Base-by-base conservation (phyloP, 2,797 vertebrate genomes). In the Strix occidentalis region DNA sequence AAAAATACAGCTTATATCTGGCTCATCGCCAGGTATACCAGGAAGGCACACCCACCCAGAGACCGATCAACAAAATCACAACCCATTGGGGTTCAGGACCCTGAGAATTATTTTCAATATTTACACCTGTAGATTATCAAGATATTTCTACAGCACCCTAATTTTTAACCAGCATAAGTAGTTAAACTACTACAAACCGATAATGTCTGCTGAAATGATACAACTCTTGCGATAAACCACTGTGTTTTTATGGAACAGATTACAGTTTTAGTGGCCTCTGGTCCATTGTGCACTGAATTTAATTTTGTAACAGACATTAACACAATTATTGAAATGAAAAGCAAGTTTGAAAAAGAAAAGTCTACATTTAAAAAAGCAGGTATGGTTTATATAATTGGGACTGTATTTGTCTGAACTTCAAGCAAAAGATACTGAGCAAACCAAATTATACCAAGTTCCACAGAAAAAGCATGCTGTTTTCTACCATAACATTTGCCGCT, bases 401-500 rank as follows among this genome's bases (percentile, higher is more conserved):
- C 28, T 75, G 11, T 28, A 63, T 86, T 86, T 92, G 25, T 41
- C 45, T 63, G 48, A 87, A 69, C 10, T 20, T 60, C 14, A 51
- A 80, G 20, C 3, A 5, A 19, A 65, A 46, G 24, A 69, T 16
- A 72, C 12, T 2, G 10, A 19, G 54, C 25, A 95, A 93, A 60
- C 23, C 60, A 20, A 53, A 50, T 56, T 29, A 58, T 5, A 50
- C 2, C 8, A 46, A 33, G 8, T 31, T 63, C 51, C 39, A 69
- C n/a, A 93, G 75, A 70, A 92, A 87, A 21, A 84, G 26, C 54
- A 65, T 39, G 20, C 26, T 70, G 56, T 54, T 91, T 89, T 84
- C 48, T 74, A 70, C 16, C 57, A 41, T n/a, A 82, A 26, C 29
- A 26, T 78, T 87, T 78, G 16, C 16, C 16, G 29, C 25, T 68